Base-by-base conservation (phyloP, 2,113 vertebrate species). In the Chitala chitala region DNA sequence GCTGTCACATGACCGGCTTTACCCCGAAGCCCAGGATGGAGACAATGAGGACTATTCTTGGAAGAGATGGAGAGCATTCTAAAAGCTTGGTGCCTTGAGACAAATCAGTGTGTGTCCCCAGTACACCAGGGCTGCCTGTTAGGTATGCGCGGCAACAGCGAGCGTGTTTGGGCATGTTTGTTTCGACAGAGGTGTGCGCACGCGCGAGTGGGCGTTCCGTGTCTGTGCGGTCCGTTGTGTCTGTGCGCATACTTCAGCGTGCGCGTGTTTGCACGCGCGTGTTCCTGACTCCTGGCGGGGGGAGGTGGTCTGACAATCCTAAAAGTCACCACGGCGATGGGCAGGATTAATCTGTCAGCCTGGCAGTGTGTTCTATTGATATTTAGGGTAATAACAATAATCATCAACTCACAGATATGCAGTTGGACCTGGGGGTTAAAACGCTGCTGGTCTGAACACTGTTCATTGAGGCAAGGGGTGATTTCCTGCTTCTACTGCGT, bases 41-140 rank as follows among this genome's bases (percentile, higher is more conserved):
- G 85, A 90, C 89, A 89, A 89, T 88, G 85, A 76, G 44, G 75
- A 77, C 86, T 85, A 85, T 90, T 89, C 84, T 89, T 85, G 79
- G n/a, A 82, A 44, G 33, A 24, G 29, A 74, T 36, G 15, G 26
- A 65, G 51, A 38, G 82, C 74, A 73, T 80, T 80, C 68, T 77
- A 81, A 86, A 79, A 56, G 53, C 70, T 53, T 65, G 73, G 46
- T 71, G 81, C 68, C 70, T 78, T 61, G 81, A 80, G 82, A 84
- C 78, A 82, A 82, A 83, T 84, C 82, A 84, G 80, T 78, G 75
- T 78, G 79, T 72, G 44, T 82, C 70, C 76, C 26, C 38, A 6
- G 15, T 31, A 24, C 65, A 17, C 38, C 3, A 22, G 44, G 70
- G 77, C 74, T 74, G 76, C 69, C 65, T 80, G 78, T 75, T 77